phyloP scores from a whole-genome alignment of 2,113 vertebrate species.

The Pelecanoides urinatrix region DNA sequence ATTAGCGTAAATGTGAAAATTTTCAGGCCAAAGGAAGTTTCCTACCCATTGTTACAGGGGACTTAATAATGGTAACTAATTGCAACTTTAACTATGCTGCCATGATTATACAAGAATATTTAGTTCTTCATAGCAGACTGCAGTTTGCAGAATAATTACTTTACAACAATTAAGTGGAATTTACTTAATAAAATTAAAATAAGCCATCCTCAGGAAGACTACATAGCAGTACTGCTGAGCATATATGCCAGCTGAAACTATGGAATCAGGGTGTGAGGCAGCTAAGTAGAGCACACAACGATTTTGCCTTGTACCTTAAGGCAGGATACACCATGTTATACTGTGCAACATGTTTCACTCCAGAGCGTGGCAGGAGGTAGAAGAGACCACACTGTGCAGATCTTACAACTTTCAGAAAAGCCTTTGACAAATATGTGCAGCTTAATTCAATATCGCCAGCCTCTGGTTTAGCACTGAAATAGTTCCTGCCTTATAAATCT shows the following conservation, averaged over 20 bases:
- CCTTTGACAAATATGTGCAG: constrained; percentile 46
- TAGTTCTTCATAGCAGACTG: not conserved
- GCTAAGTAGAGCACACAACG: not conserved
- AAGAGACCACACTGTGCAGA: not conserved
- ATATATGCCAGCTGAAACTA: not conserved
- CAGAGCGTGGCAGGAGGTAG: not conserved
- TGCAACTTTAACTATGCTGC: not conserved
- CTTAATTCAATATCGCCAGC: constrained; percentile 48
- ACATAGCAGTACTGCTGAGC: not conserved
- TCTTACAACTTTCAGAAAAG: not conserved
- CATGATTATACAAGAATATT: not conserved
- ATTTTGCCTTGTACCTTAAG: not conserved
- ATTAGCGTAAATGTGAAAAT: not conserved
- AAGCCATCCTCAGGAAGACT: not conserved
- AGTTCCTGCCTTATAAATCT: constrained; percentile 51
- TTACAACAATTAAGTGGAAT: not conserved
- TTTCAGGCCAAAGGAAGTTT: not conserved
- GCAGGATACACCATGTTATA: not conserved
- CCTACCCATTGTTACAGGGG: not conserved
- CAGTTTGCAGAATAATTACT: not conserved
- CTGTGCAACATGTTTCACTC: not conserved
- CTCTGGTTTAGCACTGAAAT: constrained; percentile 50
- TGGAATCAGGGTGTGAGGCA: not conserved
- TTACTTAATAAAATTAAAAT: too few species aligned
- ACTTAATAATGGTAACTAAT: not conserved